Evolutionary conservation across 2,113 vertebrate species (phyloP).

Genomic region (Bos taurus): DNA sequence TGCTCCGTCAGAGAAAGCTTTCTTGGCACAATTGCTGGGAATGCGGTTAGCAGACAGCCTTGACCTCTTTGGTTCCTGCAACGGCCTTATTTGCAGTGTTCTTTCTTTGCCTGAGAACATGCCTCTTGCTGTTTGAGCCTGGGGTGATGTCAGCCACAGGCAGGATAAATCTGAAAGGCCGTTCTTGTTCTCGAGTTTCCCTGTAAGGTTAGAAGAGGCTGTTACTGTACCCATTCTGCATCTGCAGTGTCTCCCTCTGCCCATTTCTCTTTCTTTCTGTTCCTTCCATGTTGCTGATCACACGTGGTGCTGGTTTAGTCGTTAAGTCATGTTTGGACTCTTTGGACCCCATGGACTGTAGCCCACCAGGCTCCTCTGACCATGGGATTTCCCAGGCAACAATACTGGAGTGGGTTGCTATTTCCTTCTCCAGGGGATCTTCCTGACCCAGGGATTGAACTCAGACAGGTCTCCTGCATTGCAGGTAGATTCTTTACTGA

Average conservation of each 20-base stretch:
- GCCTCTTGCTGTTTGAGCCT: background rate
- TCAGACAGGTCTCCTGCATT: background rate
- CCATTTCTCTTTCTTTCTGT: background rate
- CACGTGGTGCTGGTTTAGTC: background rate
- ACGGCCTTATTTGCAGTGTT: background rate
- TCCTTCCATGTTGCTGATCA: rapidly evolving
- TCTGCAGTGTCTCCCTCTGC: background rate
- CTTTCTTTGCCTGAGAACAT: background rate
- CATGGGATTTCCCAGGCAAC: background rate
- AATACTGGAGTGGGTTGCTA: background rate
- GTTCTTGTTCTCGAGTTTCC: background rate
- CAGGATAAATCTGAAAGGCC: background rate
- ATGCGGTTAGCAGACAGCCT: background rate
- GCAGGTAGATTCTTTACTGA: background rate
- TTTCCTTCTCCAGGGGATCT: background rate
- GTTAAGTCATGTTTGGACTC: background rate
- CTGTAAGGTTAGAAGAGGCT: background rate
- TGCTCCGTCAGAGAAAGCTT: too few species aligned
- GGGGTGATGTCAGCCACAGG: rapidly evolving
- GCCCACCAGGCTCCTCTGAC: background rate
- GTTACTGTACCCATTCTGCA: rapidly evolving
- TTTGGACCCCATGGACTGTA: background rate
- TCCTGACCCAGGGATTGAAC: background rate
- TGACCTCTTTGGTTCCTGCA: background rate
- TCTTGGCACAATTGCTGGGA: background rate